Evolutionary conservation across 2,888 invertebrate species (phyloP).

Genomic region (Phrixothrix hirtus): DNA sequence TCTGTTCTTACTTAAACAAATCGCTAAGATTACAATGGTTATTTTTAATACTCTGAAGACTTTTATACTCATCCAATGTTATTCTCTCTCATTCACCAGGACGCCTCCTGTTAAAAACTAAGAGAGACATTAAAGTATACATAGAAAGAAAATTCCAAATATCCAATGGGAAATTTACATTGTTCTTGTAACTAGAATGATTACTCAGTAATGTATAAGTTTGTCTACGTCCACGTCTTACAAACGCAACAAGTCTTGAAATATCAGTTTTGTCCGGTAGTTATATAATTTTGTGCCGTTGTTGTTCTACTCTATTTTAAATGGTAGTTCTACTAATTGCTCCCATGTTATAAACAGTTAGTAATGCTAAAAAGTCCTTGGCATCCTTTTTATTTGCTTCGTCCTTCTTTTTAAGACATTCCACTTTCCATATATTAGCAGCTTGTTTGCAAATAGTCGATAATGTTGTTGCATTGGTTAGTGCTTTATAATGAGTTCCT

Average conservation of each 20-base stretch:
- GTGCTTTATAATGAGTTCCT: background rate
- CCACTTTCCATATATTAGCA: too few relatives aligned
- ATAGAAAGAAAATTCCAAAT: background rate
- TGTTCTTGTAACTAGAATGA: background rate
- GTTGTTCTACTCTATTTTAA: conserved; percentile 3
- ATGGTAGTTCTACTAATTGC: conserved; percentile 1
- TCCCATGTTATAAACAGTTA: background rate
- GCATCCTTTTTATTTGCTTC: background rate
- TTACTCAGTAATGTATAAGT: background rate
- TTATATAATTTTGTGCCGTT: conserved; percentile 2
- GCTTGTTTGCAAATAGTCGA: conserved; percentile 2
- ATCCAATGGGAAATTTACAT: background rate
- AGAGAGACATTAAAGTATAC: too few relatives aligned
- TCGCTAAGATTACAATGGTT: too few relatives aligned
- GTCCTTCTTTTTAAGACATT: conserved; percentile 1
- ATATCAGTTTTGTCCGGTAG: background rate
- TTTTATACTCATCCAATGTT: background rate
- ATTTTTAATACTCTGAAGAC: background rate
- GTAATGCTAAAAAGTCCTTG: background rate
- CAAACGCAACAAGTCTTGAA: background rate
- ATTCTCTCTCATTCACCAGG: conserved; percentile 6
- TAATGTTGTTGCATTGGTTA: background rate
- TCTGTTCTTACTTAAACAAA: background rate
- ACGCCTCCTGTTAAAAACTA: conserved; percentile 2
- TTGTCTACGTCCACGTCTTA: background rate